Base-by-base conservation (phyloP, 2,888 invertebrate genomes). In the Plebejus argus region DNA sequence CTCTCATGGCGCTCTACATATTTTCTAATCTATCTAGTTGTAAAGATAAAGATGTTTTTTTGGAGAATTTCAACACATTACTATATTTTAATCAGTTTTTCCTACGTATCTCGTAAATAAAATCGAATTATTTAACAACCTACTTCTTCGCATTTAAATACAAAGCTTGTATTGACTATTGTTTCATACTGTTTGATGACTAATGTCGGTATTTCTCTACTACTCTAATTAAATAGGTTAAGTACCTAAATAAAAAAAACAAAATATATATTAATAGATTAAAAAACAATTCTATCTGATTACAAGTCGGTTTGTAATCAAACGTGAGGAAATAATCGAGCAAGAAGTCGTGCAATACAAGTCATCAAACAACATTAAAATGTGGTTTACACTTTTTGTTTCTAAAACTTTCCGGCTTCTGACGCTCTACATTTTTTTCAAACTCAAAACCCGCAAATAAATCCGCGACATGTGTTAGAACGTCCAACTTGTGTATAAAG, bases 1-100 rank as follows among this genome's bases (percentile, higher is more conserved):
- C 71, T 71, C n/a, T 33, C 35, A 70, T 39, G 35, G n/a, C n/a
- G 39, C 8, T 71, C 71, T 20, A 39, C 71, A 71, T 35, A n/a
- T 71, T 71, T 39, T 71, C n/a, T 8, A 7, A 71, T 20, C 35
- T 39, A 10, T 28, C 8, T 35, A 23, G 35, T 8, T 35, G 18
- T 18, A 7, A 71, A 33, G 0, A 71, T 39, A 39, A 39, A 71
- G 33, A 18, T 33, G 70, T 18, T 23, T 61, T 23, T 61, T 12
- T 61, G 4, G 10, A 61, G 8, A 23, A 23, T 10, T 20, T 8
- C 58, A 8, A 58, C 20, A 20, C 56, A n/a, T n/a, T 49, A 12
- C 35, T 35, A 6, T 35, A 6, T 6, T 35, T 35, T 35, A 35
- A 53, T 53, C 5, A 18, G 18, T 53, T 53, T 53, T 0, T 53